Percentiles rank a stretch among this genome's conserved stretches.
Conservation (phyloP, 2,113 vertebrate genomes). For the Anguilla japonica region DNA sequence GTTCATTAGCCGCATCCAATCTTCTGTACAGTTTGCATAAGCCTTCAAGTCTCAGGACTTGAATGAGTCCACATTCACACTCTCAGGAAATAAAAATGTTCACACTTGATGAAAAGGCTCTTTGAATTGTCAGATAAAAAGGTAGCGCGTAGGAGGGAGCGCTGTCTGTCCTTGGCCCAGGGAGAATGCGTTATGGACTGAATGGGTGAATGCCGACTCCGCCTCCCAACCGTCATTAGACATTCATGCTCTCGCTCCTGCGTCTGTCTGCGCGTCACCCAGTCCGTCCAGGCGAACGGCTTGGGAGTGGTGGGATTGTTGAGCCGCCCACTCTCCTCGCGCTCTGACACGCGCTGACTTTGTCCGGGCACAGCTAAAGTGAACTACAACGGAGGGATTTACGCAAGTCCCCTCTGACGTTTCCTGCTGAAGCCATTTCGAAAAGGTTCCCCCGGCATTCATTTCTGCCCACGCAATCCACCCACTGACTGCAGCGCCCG, state of each 20-base stretch:
- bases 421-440: constrained; percentile 34
- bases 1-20: neutral
- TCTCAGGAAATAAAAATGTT: neutral
- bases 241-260: neutral
- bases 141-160: neutral
- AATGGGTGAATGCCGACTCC: neutral
- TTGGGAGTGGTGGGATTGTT: constrained; percentile 30
- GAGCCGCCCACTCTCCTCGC: constrained; percentile 16
- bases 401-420: constrained; percentile 37
- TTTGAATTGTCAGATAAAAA: neutral
- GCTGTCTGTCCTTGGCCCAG: constrained; percentile 16
- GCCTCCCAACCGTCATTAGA: neutral
- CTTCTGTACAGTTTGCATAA: neutral
- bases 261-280: constrained; percentile 12
- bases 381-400: constrained; percentile 42
- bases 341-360: constrained; percentile 11
- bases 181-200: neutral
- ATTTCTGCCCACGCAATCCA: constrained; percentile 57
- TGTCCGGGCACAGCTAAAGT: constrained; percentile 39
- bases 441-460: constrained; percentile 53
- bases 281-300: constrained; percentile 10
- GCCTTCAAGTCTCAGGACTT: neutral
- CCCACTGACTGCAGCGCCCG: constrained; percentile 49
- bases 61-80: neutral
- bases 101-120: neutral